Evolutionary conservation across 2,797 vertebrate species (phyloP), one percentile per base, ranked within the genome.

Genomic region (Ambastaia sidthimunki): DNA sequence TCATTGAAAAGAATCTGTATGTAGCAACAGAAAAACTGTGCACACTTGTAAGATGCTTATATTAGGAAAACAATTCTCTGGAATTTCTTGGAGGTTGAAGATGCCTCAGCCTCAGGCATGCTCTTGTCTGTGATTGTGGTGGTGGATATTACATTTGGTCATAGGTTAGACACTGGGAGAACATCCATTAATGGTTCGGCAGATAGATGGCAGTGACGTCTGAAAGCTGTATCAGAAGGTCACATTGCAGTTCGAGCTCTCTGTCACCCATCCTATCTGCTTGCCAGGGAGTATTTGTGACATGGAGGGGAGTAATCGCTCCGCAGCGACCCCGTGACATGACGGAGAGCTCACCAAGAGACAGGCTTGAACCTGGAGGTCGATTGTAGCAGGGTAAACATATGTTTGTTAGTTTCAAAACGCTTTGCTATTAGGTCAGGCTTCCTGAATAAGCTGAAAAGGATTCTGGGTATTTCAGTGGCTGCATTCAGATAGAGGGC

Each of bases 141-240:
- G 80, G 75, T 72, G 67, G 82, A 82, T 62, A 37, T 73, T 83
- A 78, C 23, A 34, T 68, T 79, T 60, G 82, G 80, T 85, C 82
- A 81, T 9, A 83, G 80, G 84, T 85, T 72, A 83, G 80, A 74
- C 59, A 71, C 73, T 62, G 70, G 63, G 73, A 82, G 70, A 85
- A 76, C 79, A 80, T 85, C 84, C 59, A 82, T 83, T 85, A 82
- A 62, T 82, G 76, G 81, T 76, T 79, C 79, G 69, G 75, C 25
- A 76, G 76, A 75, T 72, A 81, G 75, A 78, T 84, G 81, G 68
- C 78, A 83, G 75, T 73, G 81, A 86, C 78, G 82, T 84, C 52
- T 81, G 75, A 80, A 77, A 81, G 75, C 69, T 71, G 52, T 70
- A 66, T 50, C 78, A 76, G 72, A 55, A 82, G 74, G 80, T 76